Conservation (phyloP, 1,140 invertebrate species). For the Drosophila seguyi region DNA sequence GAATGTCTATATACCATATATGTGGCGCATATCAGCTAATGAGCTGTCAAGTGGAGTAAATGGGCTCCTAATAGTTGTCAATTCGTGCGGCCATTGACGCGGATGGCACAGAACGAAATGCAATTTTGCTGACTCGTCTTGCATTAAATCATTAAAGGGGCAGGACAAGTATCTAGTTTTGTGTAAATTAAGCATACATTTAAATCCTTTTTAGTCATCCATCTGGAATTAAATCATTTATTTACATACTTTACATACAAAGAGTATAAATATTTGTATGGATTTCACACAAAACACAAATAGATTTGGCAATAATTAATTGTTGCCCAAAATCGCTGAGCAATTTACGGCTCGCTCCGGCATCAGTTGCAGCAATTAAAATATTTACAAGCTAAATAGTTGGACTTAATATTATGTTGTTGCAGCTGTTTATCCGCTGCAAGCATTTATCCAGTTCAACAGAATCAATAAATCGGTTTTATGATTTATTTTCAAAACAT, state of each 20-base stretch:
- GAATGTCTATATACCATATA: not conserved
- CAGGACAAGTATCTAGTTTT: not conserved
- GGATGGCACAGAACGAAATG: not conserved
- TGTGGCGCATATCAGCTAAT: slow-evolving; percentile 8
- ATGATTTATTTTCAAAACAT: slow-evolving; percentile 41
- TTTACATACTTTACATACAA: not conserved
- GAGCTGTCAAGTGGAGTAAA: slow-evolving; percentile 12
- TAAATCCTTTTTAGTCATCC: not conserved
- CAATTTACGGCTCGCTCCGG: not conserved
- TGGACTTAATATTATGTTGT: slow-evolving; percentile 4
- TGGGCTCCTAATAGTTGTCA: not conserved
- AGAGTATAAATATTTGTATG: not conserved
- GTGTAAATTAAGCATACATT: not conserved
- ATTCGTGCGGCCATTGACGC: slow-evolving; percentile 9
- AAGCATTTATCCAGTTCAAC: slow-evolving; percentile 12
- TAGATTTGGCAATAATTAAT: not conserved
- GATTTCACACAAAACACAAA: not conserved
- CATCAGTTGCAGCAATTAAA: slow-evolving; percentile 6
- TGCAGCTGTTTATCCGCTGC: slow-evolving; percentile 17
- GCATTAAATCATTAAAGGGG: not conserved
- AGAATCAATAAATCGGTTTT: slow-evolving; percentile 7
- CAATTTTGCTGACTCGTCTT: not conserved
- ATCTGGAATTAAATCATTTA: not conserved
- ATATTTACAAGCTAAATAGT: slow-evolving; percentile 15
- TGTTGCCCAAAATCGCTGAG: not conserved